Conservation (phyloP, 1,140 invertebrate genomes). For the Drosophila mayri region DNA sequence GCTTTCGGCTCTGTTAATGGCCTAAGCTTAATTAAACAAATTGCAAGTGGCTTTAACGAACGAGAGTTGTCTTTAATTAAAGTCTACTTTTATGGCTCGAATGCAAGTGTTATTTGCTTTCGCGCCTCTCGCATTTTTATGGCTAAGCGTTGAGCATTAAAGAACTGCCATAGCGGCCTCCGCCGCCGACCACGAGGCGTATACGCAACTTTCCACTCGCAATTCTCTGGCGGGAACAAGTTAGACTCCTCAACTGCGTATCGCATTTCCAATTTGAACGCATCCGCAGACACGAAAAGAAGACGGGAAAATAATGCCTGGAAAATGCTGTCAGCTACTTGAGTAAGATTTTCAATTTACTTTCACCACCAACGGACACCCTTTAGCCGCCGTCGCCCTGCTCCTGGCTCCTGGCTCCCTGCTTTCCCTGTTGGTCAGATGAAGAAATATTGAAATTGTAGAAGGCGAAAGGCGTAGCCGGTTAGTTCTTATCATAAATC, state of each 20-base stretch:
- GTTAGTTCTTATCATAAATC: slow-evolving; percentile 75
- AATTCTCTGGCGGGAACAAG: slow-evolving; percentile 16
- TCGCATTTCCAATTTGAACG: slow-evolving; percentile 76
- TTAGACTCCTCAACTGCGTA: slow-evolving; percentile 29
- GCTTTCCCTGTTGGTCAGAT: slow-evolving; percentile 38
- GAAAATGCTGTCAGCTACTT: slow-evolving; percentile 60
- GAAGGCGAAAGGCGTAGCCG: slow-evolving; percentile 51
- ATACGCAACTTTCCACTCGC: slow-evolving; percentile 53
- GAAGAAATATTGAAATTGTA: slow-evolving; percentile 82
- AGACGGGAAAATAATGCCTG: slow-evolving; percentile 4
- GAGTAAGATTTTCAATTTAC: slow-evolving; percentile 80
- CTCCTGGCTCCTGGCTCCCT: no score
- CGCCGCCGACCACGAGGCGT: slow-evolving; percentile 54
- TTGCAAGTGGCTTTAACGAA: slow-evolving; percentile 58
- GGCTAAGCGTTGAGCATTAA: slow-evolving; percentile 45
- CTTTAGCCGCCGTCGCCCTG: slow-evolving; percentile 4
- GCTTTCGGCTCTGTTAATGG: neutral
- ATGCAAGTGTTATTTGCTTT: slow-evolving; percentile 61
- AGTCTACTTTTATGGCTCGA: slow-evolving; percentile 71
- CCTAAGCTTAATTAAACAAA: slow-evolving; percentile 28
- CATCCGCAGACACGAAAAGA: slow-evolving; percentile 36
- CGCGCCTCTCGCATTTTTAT: slow-evolving; percentile 36
- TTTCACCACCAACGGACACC: slow-evolving; percentile 14
- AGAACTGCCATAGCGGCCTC: neutral
- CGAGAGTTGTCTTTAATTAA: slow-evolving; percentile 65